Percentiles rank a stretch among this genome's conserved stretches.
phyloP scores from a whole-genome alignment of 2,113 vertebrate genomes.

The Microtus richardsoni region DNA sequence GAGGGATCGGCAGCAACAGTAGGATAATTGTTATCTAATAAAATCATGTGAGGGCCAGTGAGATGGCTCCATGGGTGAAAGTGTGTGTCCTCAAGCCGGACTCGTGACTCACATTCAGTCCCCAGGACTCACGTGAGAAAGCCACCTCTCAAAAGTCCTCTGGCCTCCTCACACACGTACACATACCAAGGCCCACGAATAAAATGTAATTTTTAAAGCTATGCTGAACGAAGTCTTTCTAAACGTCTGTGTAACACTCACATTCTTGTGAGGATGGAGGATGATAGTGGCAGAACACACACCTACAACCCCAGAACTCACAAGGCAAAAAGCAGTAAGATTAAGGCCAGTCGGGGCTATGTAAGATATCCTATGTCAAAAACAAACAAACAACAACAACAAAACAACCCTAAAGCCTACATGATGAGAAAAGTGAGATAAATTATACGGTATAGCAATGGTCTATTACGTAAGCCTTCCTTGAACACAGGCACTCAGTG shows the following conservation, averaged over 20 bases:
- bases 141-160: not conserved
- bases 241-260: not conserved
- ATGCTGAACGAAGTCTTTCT: not conserved
- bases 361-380: not conserved
- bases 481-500: not conserved
- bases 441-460: not conserved
- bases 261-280: not conserved
- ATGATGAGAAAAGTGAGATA: not conserved
- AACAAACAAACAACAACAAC: not conserved
- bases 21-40: not conserved
- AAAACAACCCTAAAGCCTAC: not conserved
- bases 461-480: not conserved
- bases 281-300: not conserved
- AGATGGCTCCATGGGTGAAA: not conserved
- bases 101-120: not conserved
- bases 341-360: not conserved
- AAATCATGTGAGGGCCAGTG: not conserved
- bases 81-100: not conserved
- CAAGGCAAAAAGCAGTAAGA: not conserved
- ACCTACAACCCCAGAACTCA: not conserved
- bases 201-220: not conserved
- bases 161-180: not conserved
- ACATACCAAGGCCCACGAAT: too few species aligned
- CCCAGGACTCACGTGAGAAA: not conserved
- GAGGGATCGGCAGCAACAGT: not conserved